Evolutionary conservation across 2,113 vertebrate species (phyloP), one percentile per base, ranked within the genome.

Genomic region (Xiphophorus maculatus): DNA sequence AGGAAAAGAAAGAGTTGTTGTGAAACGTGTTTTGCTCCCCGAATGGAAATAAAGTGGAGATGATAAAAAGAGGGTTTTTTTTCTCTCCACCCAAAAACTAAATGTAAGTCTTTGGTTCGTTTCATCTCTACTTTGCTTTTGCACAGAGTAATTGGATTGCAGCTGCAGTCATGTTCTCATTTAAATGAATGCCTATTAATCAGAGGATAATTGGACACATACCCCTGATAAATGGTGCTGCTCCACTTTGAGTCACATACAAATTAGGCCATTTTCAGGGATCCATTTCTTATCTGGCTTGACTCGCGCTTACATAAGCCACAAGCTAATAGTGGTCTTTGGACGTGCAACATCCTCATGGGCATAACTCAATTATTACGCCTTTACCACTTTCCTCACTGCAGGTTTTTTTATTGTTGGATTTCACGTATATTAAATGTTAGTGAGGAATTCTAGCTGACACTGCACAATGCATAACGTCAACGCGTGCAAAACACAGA

Each of bases 201-300:
- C 92, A 93, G 71, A 74, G 79, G 78, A 87, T 93, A 94, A 95
- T 93, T 94, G 91, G 82, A 91, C 90, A 92, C 90, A 87, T 83
- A 88, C 86, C 82, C 73, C 85, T 90, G 89, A 92, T 92, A 91
- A 93, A 93, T 88, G 86, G 70, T 42, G 66, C 87, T 76, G 88
- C 88, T 91, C 85, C 84, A 89, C 90, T 90, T 91, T 85, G 80
- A 90, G 83, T 92, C 92, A 90, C 66, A 77, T 90, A 90, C 78
- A 92, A 93, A 93, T 94, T 84, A 92, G 87, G 84, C 75, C 77
- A 75, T 87, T 91, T 87, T 84, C 73, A 87, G 75, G 83, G 87
- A 90, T 89, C 88, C 85, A 88, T 92, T 90, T 90, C 85, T 92
- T 90, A 91, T 92, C 89, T 84, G 77, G 69, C 76, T 74, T 75